Conservation (phyloP, 35 echinoderm and acorn worm species). For the Diadema setosum region DNA sequence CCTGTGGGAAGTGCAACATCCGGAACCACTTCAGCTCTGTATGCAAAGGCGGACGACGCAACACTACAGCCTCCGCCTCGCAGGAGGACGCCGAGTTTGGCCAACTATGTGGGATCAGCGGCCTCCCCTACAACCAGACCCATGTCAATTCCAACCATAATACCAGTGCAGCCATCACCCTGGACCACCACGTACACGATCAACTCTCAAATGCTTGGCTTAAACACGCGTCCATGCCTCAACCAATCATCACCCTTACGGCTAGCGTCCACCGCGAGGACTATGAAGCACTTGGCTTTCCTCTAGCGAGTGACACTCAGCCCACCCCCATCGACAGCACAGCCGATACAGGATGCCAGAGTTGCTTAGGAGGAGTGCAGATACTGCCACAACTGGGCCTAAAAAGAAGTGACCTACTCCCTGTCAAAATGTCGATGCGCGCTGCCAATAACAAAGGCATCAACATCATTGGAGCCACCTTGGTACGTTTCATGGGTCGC, state of each 20-base stretch:
- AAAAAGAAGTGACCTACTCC: background rate
- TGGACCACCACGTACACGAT: constrained; percentile 23
- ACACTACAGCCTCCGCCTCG: background rate
- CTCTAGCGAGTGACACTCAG: background rate
- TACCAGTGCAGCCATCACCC: background rate
- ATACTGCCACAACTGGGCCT: constrained; percentile 5
- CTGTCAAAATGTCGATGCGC: constrained; percentile 44
- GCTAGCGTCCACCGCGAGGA: background rate
- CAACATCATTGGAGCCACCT: constrained; percentile 3
- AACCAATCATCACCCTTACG: background rate
- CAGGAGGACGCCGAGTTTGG: background rate
- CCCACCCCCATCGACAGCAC: background rate
- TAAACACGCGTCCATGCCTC: background rate
- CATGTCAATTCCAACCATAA: background rate
- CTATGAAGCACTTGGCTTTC: background rate
- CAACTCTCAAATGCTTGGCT: background rate
- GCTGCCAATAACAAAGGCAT: constrained; percentile 23
- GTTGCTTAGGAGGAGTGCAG: background rate
- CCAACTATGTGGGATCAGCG: background rate
- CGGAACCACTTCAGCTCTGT: background rate
- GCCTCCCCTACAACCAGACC: background rate
- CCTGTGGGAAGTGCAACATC: background rate
- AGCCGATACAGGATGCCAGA: constrained; percentile 36
- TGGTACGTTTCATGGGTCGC: background rate
- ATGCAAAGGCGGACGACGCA: background rate